phyloP scores from a whole-genome alignment of 2,888 invertebrate genomes.

The Nephrotoma flavescens region DNA sequence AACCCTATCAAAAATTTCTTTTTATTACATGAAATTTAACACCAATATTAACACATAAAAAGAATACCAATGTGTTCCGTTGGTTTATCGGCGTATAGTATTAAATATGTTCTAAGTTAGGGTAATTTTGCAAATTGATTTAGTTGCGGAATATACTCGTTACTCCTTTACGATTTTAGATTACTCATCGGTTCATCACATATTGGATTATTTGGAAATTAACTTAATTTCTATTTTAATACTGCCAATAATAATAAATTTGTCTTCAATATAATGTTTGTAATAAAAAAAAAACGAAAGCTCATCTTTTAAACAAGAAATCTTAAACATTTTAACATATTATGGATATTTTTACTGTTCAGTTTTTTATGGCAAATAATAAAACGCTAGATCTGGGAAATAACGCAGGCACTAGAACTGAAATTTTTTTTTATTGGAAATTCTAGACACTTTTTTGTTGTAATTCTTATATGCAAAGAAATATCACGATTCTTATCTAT shows the following conservation, averaged over 20 bases:
- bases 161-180: background rate
- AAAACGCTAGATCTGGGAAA: background rate
- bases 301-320: background rate
- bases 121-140: background rate
- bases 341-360: background rate
- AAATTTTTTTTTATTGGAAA: background rate
- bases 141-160: background rate
- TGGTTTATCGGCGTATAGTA: background rate
- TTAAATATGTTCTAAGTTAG: background rate
- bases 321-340: background rate
- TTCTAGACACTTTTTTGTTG: background rate
- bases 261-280: background rate
- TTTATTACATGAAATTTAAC: background rate
- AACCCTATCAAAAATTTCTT: background rate
- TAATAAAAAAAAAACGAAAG: background rate
- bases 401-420: background rate
- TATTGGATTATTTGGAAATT: background rate
- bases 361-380: background rate
- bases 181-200: background rate
- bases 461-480: background rate
- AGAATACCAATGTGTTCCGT: background rate
- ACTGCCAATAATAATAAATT: background rate
- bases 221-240: background rate
- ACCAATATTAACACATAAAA: background rate
- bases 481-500: background rate